Conservation (phyloP, 2,113 vertebrate species). For the Melospiza georgiana region DNA sequence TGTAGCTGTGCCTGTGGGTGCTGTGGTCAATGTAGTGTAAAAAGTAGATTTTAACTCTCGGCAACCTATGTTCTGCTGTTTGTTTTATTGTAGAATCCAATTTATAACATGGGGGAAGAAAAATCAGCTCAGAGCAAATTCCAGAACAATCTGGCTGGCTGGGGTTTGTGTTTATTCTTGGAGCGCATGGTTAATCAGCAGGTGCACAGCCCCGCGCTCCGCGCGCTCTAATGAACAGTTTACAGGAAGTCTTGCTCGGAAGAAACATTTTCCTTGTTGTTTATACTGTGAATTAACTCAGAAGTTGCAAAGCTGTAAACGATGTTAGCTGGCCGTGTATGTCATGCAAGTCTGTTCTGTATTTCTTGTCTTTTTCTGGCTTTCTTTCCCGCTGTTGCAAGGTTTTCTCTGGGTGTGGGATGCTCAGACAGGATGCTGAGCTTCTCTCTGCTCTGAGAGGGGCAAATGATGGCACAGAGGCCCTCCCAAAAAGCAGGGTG, state of each 20-base stretch:
- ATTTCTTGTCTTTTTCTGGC: neutral
- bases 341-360: neutral
- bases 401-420: neutral
- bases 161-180: slow-evolving; percentile 28
- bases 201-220: slow-evolving; percentile 31
- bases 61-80: slow-evolving; percentile 49
- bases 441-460: neutral
- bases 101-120: neutral
- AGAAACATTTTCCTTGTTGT: slow-evolving; percentile 41
- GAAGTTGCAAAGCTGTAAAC: slow-evolving; percentile 3
- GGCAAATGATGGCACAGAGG: neutral
- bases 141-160: slow-evolving; percentile 28
- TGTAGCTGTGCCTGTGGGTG: slow-evolving; percentile 73
- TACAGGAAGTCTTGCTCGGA: slow-evolving; percentile 49
- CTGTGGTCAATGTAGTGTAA: slow-evolving; percentile 77
- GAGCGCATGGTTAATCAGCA: slow-evolving; percentile 38
- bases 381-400: rapidly evolving
- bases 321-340: neutral
- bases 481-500: neutral
- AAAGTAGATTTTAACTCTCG: slow-evolving; percentile 72
- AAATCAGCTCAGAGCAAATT: slow-evolving; percentile 26
- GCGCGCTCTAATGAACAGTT: neutral
- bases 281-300: slow-evolving; percentile 34
- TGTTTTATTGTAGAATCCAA: slow-evolving; percentile 42
- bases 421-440: neutral